Conservation (phyloP, 35 echinoderm and acorn worm species). For the Hemicentrotus pulcherrimus region DNA sequence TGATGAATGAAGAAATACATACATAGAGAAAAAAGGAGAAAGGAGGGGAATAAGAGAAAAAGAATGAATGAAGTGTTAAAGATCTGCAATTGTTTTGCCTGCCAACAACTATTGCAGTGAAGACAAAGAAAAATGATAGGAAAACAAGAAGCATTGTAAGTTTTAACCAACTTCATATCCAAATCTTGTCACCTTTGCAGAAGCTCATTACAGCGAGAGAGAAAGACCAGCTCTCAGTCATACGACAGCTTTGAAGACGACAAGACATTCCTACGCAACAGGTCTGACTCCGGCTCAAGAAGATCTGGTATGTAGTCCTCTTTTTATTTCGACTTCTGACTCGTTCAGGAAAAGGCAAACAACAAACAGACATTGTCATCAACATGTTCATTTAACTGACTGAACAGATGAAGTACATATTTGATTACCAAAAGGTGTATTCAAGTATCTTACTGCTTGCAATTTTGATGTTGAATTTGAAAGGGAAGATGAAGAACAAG, state of each 20-base stretch:
- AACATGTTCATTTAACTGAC: too few species aligned
- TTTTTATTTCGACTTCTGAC: neutral
- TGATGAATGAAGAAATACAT: too few species aligned
- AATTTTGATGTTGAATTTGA: neutral
- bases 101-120: neutral
- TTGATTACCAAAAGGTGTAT: too few species aligned
- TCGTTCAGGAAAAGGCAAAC: neutral
- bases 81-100: neutral
- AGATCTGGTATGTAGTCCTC: slow-evolving; percentile 20
- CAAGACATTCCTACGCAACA: neutral
- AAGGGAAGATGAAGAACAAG: too few species aligned
- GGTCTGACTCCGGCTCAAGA: slow-evolving; percentile 33
- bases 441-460: too few species aligned
- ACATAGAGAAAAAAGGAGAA: too few species aligned
- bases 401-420: neutral
- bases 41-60: too few species aligned
- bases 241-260: slow-evolving; percentile 82
- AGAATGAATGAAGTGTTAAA: too few species aligned
- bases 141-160: neutral
- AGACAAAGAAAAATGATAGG: neutral
- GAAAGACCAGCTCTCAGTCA: slow-evolving; percentile 78
- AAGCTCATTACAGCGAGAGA: slow-evolving; percentile 33
- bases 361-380: too few species aligned
- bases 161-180: neutral
- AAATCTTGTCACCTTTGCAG: neutral